These are phyloP conservation scores for Mustela lutreola DNA, from an alignment of 2,113 vertebrate genomes.

Conservation along the genomic window DNA sequence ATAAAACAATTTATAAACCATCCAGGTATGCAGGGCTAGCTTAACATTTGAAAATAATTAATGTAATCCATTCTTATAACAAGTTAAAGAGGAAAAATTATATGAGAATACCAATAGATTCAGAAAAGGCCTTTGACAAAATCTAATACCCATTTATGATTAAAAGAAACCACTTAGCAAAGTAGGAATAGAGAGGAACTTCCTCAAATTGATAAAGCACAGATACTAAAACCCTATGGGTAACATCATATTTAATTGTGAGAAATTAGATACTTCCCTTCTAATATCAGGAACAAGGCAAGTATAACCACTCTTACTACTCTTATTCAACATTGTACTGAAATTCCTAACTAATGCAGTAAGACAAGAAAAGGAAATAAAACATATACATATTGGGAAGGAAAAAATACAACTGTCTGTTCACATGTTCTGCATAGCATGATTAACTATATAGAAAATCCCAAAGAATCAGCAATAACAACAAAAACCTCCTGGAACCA, in stretches of 20 bases:
- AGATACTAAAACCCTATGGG: not conserved
- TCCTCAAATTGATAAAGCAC: not conserved
- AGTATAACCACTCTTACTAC: not conserved
- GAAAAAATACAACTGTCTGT: not conserved
- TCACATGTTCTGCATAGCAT: not conserved
- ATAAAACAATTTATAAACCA: not conserved
- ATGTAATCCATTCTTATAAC: not conserved
- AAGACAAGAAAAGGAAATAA: conserved; percentile 14
- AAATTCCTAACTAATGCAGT: not conserved
- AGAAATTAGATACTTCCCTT: not conserved
- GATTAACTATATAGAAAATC: not conserved
- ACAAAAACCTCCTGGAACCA: not conserved
- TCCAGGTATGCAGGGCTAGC: not conserved
- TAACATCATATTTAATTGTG: not conserved
- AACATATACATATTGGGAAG: not conserved
- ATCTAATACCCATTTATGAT: not conserved
- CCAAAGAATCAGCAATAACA: not conserved
- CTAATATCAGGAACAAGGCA: not conserved
- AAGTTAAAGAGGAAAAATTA: conserved; percentile 34
- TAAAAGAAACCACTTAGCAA: not conserved
- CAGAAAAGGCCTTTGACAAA: conserved; percentile 16
- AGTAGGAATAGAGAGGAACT: not conserved
- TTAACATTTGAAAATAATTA: conserved; percentile 6
- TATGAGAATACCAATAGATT: not conserved
- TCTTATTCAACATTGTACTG: not conserved